Evolutionary conservation across 1,140 invertebrate species (phyloP).

Genomic region (Temnothorax curvispinosus): DNA sequence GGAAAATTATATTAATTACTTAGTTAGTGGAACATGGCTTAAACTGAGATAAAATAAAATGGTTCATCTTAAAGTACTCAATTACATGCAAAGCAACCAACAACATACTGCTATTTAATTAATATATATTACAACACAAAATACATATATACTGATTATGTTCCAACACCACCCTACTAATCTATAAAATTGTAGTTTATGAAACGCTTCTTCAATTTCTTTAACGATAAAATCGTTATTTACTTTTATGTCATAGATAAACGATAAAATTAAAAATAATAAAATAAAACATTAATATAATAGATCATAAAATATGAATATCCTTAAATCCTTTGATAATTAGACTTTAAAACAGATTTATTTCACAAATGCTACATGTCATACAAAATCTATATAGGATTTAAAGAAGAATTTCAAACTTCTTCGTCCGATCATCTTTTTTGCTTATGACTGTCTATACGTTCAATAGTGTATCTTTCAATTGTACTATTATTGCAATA

Average conservation of each 20-base stretch:
- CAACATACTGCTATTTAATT: constrained; percentile 22
- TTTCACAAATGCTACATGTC: constrained; percentile 79
- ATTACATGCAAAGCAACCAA: constrained; percentile 19
- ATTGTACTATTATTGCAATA: constrained; percentile 78
- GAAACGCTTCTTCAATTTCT: background rate
- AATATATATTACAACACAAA: constrained; percentile 34
- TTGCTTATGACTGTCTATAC: constrained; percentile 39
- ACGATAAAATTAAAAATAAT: background rate
- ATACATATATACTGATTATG: background rate
- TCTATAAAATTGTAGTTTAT: background rate
- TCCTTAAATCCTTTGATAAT: constrained; percentile 31
- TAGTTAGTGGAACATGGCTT: background rate
- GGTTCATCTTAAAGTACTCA: background rate
- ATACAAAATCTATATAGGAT: constrained; percentile 83
- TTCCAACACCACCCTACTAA: background rate
- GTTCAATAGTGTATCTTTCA: constrained; percentile 67
- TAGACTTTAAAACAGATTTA: constrained; percentile 82
- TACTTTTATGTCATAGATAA: constrained; percentile 5
- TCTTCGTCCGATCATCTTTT: constrained; percentile 62
- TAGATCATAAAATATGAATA: constrained; percentile 1
- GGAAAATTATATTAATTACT: constrained; percentile 74
- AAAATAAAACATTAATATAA: constrained; percentile 12
- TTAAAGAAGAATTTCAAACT: constrained; percentile 75
- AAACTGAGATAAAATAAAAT: constrained; percentile 23
- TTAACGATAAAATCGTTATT: background rate